Evolutionary conservation across 2,888 invertebrate species (phyloP), one percentile per base, ranked within the genome.

Genomic region (Lathronympha strigana): DNA sequence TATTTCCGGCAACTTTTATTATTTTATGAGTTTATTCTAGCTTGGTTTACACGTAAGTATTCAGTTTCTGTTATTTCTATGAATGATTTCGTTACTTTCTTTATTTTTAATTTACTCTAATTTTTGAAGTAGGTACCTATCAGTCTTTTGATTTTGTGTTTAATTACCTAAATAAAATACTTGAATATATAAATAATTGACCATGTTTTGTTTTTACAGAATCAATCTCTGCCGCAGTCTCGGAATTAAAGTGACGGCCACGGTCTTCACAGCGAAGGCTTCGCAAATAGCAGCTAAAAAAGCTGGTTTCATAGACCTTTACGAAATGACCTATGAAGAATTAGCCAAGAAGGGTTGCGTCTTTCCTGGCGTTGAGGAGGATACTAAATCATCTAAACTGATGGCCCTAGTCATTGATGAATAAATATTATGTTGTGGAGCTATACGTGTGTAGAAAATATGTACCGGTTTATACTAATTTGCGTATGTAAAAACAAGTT

Each of bases 261-360:
- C 93, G 0, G 88, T 91, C 0, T 93, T 93, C 79, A 93, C 93
- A 0, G 93, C 93, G 0, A 88, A 83, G 0, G 88, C 89, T 0
- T 93, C 93, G 0, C 93, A 93, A 71, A 82, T 84, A 0, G 84
- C 93, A 1, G 93, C 93, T 0, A 85, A 82, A 68, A 93, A 89
- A 68, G 90, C 88, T 0, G 93, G 93, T 0, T 93, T 93, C 69
- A 71, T 81, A 23, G 86, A 84, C 13, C 68, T 93, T 0, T 84
- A 71, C 57, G 86, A 87, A 68, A 82, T 93, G 21, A 78, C 86
- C 0, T 93, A 93, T 63, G 87, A 88, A 50, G 92, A 93, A 19
- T 71, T 93, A 43, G 88, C 86, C 0, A 77, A 80, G 38, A 81
- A 79, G 40, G 91, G 92, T 0, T 92, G 82, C 63, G 71, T 80